Percentiles rank a stretch among this genome's conserved stretches.
These are phyloP conservation scores for Halcyon chelicuti DNA, from an alignment of 2,797 vertebrate species.

Conservation along the genomic window DNA sequence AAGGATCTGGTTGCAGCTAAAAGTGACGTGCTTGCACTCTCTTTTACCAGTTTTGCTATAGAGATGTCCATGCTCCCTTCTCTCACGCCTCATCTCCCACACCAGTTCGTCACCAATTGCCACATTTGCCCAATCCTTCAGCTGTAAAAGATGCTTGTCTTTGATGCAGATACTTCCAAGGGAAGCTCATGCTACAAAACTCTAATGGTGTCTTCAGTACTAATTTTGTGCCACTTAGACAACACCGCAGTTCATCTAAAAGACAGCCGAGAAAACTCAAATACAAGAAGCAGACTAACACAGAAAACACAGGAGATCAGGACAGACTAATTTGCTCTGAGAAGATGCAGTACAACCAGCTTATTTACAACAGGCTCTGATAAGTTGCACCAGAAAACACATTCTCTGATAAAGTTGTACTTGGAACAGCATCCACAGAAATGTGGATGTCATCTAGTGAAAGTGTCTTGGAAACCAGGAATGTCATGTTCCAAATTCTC, in stretches of 20 bases:
- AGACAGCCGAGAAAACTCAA: background rate
- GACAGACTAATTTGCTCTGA: background rate
- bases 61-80: background rate
- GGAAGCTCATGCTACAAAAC: background rate
- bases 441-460: background rate
- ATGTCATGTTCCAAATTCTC: background rate
- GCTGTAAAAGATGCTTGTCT: background rate
- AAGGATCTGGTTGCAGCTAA: background rate
- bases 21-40: background rate
- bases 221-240: background rate
- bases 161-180: background rate
- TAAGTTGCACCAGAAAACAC: background rate
- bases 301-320: background rate
- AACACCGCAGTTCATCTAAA: background rate
- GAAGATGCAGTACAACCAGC: background rate
- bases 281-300: background rate
- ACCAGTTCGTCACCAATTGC: background rate
- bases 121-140: rapidly evolving
- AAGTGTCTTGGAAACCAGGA: background rate
- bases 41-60: background rate
- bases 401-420: background rate
- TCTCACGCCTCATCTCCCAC: background rate
- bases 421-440: background rate
- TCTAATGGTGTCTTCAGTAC: background rate
- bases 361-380: background rate